Evolutionary conservation across 2,888 invertebrate species (phyloP), one percentile per base, ranked within the genome.

Genomic region (Sarcophaga rosellei): DNA sequence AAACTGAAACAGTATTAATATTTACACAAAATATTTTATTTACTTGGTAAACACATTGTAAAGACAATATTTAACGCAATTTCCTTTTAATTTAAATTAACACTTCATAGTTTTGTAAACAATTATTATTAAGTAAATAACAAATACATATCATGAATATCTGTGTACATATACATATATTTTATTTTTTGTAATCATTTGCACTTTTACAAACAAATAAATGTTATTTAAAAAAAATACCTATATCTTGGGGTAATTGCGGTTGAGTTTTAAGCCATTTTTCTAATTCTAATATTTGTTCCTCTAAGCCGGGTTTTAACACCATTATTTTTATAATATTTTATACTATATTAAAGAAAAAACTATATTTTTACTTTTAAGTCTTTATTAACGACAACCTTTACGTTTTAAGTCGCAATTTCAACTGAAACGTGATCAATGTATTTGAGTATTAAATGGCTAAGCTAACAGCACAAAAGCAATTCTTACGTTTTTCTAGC

Each of bases 241-340:
- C 95, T 85, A 96, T 95, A 89, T 95, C 94, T 90, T 95, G 94
- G 1, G 96, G 96, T 69, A 96, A 93, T 92, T 96, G 95, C 0
- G 95, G 94, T 89, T 96, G 96, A 88, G 94, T 95, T 87, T 91
- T 91, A 10, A 96, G 93, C 96, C 96, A 96, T 85, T 94, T 94
- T 90, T 91, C 88, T 73, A 92, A 79, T 62, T 90, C 91, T 45
- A 73, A 73, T 47, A 92, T 86, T 77, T 89, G 88, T 69, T 88
- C 86, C 4, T 88, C 89, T 87, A 90, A 66, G 23, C 88, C 87
- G 76, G 86, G 63, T 59, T 86, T 87, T 53, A 84, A 79, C 65
- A 85, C 81, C 88, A 88, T 88, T 61, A 69, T 77, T 74, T 53
- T 15, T 17, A 53, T 10, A 53, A 53, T 17, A 3, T 53, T 53